Conservation (phyloP, 2,888 invertebrate species). For the Eilema depressum region DNA sequence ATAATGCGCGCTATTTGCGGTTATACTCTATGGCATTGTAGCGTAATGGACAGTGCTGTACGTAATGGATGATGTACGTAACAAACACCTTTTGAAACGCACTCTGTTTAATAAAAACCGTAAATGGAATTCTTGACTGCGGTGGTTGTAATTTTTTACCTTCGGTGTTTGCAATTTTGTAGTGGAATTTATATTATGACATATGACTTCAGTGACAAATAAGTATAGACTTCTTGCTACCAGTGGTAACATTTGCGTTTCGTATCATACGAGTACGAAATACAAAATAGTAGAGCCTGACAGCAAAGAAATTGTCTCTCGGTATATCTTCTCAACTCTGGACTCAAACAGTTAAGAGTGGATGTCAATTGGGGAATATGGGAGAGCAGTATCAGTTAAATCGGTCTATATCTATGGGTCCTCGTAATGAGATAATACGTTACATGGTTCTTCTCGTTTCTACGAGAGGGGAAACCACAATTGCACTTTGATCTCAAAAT, state of each 20-base stretch:
- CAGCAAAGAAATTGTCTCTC: background rate
- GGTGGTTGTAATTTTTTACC: background rate
- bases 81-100: slow-evolving; percentile 35
- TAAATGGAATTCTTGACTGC: slow-evolving; percentile 4
- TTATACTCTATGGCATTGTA: slow-evolving; percentile 55
- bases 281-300: background rate
- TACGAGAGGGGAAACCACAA: too few relatives aligned
- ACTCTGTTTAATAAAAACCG: slow-evolving; percentile 17
- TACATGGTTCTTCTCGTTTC: too few relatives aligned
- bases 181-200: background rate
- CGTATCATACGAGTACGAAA: too few relatives aligned
- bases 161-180: background rate
- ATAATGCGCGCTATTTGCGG: slow-evolving; percentile 77
- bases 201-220: background rate
- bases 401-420: too few relatives aligned
- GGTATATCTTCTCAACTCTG: background rate
- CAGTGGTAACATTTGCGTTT: background rate
- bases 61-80: slow-evolving; percentile 52
- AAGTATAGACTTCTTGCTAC: background rate
- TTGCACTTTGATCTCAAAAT: too few relatives aligned
- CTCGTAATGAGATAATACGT: too few relatives aligned
- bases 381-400: too few relatives aligned
- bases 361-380: too few relatives aligned
- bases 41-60: slow-evolving; percentile 54
- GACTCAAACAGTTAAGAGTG: too few relatives aligned